These are phyloP conservation scores for Avahi laniger DNA, from an alignment of 2,797 vertebrate species.

Conservation along the genomic window DNA sequence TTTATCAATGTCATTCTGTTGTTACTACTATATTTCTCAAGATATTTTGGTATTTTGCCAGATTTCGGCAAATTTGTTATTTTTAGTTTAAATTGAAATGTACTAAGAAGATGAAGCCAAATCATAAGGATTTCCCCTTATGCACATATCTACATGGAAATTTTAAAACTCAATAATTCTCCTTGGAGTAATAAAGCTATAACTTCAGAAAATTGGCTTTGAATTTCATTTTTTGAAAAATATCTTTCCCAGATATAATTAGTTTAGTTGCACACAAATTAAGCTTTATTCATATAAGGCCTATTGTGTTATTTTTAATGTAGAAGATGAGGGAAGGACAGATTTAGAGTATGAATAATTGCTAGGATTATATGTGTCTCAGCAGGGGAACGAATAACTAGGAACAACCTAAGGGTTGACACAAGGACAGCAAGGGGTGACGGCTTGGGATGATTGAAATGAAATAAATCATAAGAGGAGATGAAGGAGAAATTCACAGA, in stretches of 20 bases:
- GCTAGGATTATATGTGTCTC: not conserved
- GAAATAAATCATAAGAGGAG: not conserved
- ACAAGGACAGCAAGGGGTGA: rapidly evolving
- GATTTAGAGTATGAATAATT: not conserved
- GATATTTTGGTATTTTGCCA: not conserved
- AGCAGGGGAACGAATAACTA: rapidly evolving
- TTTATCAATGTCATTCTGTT: not conserved
- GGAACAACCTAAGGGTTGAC: rapidly evolving
- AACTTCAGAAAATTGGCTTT: not conserved
- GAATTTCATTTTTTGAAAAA: not conserved
- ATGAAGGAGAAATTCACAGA: not conserved
- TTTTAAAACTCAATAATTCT: not conserved
- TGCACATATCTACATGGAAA: not conserved
- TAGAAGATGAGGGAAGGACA: not conserved
- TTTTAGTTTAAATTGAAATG: not conserved
- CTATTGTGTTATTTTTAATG: not conserved
- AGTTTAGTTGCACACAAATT: not conserved
- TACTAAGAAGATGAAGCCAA: not conserved
- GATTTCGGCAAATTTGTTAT: not conserved
- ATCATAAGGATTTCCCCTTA: not conserved
- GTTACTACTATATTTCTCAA: not conserved
- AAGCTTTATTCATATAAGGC: not conserved
- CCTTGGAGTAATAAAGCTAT: not conserved
- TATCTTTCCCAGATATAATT: not conserved
- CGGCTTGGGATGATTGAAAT: not conserved